Evolutionary conservation across 1,140 invertebrate species (phyloP), one percentile per base, ranked within the genome.

Genomic region (Cydia strobilella): DNA sequence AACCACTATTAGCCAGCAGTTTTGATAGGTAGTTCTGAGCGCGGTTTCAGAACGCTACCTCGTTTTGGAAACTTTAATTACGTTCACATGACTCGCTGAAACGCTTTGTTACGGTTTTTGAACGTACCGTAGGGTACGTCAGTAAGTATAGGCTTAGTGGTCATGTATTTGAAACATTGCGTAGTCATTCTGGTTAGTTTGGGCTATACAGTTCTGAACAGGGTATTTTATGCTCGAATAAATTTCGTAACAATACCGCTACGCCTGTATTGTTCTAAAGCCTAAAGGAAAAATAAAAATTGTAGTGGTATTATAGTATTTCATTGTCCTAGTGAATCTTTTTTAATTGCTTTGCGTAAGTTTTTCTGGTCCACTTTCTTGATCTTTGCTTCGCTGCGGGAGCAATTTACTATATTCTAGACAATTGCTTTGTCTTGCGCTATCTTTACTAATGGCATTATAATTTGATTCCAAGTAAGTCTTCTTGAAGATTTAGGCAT

Each of bases 61-160:
- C 65, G 65, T n/a, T 69, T 69, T 39, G 65, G 25, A 71, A 86
- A 86, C 82, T 89, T 88, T 85, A 86, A 89, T 89, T 85, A 82
- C 79, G 74, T 74, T 79, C 76, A 81, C 83, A 81, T 88, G 87
- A 89, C 84, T 86, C 54, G 82, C 74, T 35, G 71, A 79, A 85
- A 65, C 62, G 25, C 25, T 25, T 31, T 39, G 35, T 20, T 5
- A 27, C 54, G 75, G 71, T 51, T 75, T 69, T 75, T 59, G 74
- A 54, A 75, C 45, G 66, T 51, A 18, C 48, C 63, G 63, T 18
- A n/a, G n/a, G n/a, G n/a, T n/a, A n/a, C n/a, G n/a, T 35, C 13
- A 18, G 27, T 65, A 65, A 20, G 42, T 45, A 25, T 66, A 31
- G 65, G 65, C 65, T 69, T 39, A 18, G 65, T 35, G 54, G 54